Conservation (phyloP, 2,113 vertebrate genomes). For the Conger conger region DNA sequence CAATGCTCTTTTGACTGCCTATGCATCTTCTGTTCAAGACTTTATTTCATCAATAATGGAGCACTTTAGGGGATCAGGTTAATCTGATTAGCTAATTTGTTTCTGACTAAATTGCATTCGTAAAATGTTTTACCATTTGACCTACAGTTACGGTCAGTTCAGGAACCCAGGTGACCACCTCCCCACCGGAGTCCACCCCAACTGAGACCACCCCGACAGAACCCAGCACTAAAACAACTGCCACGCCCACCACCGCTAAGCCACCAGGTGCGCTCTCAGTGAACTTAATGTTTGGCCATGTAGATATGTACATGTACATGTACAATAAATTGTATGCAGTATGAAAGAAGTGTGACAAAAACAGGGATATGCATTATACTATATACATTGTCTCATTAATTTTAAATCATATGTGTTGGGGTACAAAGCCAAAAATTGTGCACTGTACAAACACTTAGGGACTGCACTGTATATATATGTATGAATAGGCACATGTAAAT, state of each 20-base stretch:
- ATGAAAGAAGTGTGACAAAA: not conserved
- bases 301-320: no score
- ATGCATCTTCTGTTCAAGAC: not conserved
- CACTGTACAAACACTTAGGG: no score
- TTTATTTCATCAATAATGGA: not conserved
- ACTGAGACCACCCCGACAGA: conserved; percentile 5
- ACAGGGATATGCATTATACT: not conserved
- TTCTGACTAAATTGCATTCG: not conserved
- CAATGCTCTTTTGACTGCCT: not conserved
- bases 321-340: not conserved
- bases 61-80: not conserved
- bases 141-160: no score
- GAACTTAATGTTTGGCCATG: no score
- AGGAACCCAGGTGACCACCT: not conserved
- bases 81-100: not conserved
- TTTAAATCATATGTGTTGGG: no score
- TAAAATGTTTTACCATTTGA: no score
- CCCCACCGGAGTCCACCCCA: no score
- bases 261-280: not conserved
- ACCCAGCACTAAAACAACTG: conserved; percentile 10
- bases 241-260: not conserved
- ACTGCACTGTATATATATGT: no score
- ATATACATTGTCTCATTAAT: no score
- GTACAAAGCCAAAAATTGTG: no score
- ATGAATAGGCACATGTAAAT: no score